These are phyloP conservation scores for Lochmaea capreae DNA, from an alignment of 2,888 invertebrate species.

Conservation along the genomic window DNA sequence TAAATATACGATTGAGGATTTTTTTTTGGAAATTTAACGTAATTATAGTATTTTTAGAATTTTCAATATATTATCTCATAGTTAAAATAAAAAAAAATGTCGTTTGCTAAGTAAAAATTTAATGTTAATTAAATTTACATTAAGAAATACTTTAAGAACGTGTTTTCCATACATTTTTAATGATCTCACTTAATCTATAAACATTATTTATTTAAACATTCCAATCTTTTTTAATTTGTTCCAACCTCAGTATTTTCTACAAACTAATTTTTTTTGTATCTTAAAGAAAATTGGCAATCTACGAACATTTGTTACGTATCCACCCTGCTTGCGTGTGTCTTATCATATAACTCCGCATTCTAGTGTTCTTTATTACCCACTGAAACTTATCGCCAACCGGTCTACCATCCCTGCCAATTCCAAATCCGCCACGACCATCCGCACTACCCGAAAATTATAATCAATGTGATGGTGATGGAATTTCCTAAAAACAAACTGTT, in stretches of 20 bases:
- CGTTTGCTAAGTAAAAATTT: too few species aligned
- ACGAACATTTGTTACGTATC: neutral
- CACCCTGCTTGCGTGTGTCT: neutral
- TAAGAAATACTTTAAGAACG: too few species aligned
- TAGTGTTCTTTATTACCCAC: neutral
- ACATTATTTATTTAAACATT: too few species aligned
- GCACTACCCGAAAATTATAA: slow-evolving; percentile 10
- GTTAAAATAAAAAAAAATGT: too few species aligned
- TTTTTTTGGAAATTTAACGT: neutral
- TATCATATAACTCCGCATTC: neutral
- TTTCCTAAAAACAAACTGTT: neutral
- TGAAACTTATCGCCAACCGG: slow-evolving; percentile 1
- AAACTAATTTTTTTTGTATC: neutral
- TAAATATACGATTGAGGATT: neutral
- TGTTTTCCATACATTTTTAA: too few species aligned
- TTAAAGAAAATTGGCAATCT: neutral
- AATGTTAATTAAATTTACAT: neutral
- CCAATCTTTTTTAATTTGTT: too few species aligned
- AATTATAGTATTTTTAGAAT: neutral
- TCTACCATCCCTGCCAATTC: neutral
- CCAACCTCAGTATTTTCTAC: too few species aligned
- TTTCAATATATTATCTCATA: neutral
- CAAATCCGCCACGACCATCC: neutral
- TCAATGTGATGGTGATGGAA: neutral
- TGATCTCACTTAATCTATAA: too few species aligned